Evolutionary conservation across 53 echinoderm and acorn worm genomes (phyloP).

Genomic region (Zoroaster sp.): DNA sequence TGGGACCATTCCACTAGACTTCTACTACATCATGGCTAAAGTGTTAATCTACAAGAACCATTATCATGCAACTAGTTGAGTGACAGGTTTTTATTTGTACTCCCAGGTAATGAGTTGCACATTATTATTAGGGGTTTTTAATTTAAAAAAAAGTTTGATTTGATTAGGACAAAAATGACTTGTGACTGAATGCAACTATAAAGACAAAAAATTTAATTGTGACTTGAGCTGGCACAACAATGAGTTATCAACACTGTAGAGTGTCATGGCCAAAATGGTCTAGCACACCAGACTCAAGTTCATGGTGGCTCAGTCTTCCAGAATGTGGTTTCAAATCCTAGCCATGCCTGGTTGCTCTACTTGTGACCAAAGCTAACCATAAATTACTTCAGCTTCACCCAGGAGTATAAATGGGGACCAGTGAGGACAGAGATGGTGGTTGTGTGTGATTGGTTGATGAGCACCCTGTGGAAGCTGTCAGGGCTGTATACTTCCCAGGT

Average conservation of each 20-base stretch:
- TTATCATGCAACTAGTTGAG: constrained; percentile 73
- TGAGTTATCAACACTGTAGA: neutral
- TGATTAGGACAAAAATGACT: neutral
- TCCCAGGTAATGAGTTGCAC: constrained; percentile 75
- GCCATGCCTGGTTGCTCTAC: too few relatives aligned
- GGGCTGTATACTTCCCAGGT: too few relatives aligned
- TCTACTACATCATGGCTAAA: constrained; percentile 93
- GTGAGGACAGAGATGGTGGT: too few relatives aligned
- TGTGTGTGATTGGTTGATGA: too few relatives aligned
- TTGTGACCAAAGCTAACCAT: too few relatives aligned
- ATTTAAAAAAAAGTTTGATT: neutral
- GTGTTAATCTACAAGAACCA: constrained; percentile 70
- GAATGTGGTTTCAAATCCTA: too few relatives aligned
- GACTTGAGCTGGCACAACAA: too few relatives aligned
- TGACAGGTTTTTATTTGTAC: constrained; percentile 81
- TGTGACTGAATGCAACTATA: neutral
- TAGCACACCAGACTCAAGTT: neutral
- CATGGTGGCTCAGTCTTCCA: too few relatives aligned
- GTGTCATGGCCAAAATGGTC: neutral
- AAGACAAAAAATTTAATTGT: too few relatives aligned
- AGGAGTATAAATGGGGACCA: too few relatives aligned
- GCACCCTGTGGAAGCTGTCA: too few relatives aligned
- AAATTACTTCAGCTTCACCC: too few relatives aligned
- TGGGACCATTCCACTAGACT: constrained; percentile 90
- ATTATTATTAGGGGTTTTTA: neutral